Evolutionary conservation across 2,888 invertebrate species (phyloP), one percentile per base, ranked within the genome.

Genomic region (Drosophila multiciliata): DNA sequence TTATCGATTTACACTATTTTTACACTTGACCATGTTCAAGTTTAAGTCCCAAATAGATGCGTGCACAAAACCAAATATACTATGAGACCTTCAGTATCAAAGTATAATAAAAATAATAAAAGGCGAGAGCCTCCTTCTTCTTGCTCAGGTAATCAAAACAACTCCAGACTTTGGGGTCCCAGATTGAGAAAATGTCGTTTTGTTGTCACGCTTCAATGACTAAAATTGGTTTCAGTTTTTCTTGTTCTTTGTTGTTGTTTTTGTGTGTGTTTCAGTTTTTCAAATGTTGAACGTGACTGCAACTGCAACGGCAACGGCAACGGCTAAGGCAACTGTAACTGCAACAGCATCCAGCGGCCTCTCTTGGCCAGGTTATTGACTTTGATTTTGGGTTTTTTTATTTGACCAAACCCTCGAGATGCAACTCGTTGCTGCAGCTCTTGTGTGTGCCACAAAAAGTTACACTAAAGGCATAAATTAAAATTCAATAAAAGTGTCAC

Each of bases 401-500:
- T 59, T 77, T 57, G 61, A 66, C 29, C 61, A 45, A 63, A 32
- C 75, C 66, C 63, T 66, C 52, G 26, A 79, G 58, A 40, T 50
- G 36, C 45, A 35, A 52, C 40, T 36, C 29, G 61, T 40, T 35
- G 50, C 23, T 53, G 40, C 49, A 50, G 48, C 64, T 33, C 49
- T 23, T 61, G 61, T 52, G 32, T 36, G 48, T 58, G 60, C 12
- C 11, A 23, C 54, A 60, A 70, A 45, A 23, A 66, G 66, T 67
- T 81, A 69, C 11, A 32, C 40, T 12, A 72, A 68, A 57, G 74
- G 84, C 66, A 89, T 87, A 87, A 87, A 87, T 87, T 89, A 87
- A 85, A 89, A 74, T 89, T 83, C 87, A 89, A 87, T 87, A 87
- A 89, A 87, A 87, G 83, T 87, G 87, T 87, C 87, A 89, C 65